Conservation (phyloP, 1,140 invertebrate genomes). For the Plectrocnemia conspersa region DNA sequence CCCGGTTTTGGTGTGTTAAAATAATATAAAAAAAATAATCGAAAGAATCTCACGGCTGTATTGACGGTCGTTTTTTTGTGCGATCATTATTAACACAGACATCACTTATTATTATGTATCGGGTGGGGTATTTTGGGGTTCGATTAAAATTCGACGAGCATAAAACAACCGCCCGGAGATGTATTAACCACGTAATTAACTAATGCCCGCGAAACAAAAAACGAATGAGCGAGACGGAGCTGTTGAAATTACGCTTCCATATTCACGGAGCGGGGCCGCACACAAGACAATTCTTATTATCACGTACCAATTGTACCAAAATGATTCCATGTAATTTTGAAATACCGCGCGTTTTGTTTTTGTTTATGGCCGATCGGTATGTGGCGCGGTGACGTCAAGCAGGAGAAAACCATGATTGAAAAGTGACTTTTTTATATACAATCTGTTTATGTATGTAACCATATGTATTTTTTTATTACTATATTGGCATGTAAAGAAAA, state of each 20-base stretch:
- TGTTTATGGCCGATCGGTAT: slow-evolving; percentile 4
- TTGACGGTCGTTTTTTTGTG: not conserved
- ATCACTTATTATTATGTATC: slow-evolving; percentile 11
- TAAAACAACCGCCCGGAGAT: slow-evolving; percentile 31
- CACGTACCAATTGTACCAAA: slow-evolving; percentile 34
- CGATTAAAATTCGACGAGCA: slow-evolving; percentile 31
- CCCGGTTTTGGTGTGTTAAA: too few species aligned
- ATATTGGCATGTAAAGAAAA: too few species aligned
- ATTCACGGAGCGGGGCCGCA: slow-evolving; percentile 14
- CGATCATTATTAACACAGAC: slow-evolving; percentile 22
- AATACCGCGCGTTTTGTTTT: slow-evolving; percentile 31
- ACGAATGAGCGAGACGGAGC: not conserved
- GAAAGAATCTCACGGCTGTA: too few species aligned
- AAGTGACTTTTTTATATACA: too few species aligned
- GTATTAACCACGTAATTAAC: slow-evolving; percentile 30
- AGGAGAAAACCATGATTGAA: too few species aligned
- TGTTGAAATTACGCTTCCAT: slow-evolving; percentile 15
- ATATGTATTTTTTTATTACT: too few species aligned
- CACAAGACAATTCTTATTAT: slow-evolving; percentile 35
- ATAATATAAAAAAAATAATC: too few species aligned
- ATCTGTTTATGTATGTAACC: too few species aligned
- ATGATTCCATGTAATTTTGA: slow-evolving; percentile 35
- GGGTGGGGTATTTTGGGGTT: slow-evolving; percentile 17
- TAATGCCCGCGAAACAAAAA: slow-evolving; percentile 21
- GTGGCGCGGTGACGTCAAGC: too few species aligned